Conservation (phyloP, 2,888 invertebrate genomes). For the Hypena proboscidalis region DNA sequence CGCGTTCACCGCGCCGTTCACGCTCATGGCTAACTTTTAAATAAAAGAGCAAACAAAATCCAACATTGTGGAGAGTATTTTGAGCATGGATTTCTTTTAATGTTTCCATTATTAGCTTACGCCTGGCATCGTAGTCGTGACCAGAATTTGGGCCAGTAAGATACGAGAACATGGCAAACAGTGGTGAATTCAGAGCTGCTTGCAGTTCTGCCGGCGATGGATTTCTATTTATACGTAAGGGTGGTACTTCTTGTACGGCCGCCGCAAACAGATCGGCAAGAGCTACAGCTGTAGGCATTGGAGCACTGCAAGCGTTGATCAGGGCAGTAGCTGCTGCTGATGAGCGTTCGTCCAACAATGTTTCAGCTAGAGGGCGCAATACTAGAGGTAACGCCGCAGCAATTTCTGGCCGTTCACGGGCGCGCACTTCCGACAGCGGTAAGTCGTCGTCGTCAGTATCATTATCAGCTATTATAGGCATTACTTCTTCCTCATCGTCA, state of each 20-base stretch:
- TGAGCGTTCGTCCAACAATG: constrained; percentile 75
- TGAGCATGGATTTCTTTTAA: constrained; percentile 91
- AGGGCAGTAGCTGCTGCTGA: constrained; percentile 69
- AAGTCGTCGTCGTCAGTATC: constrained; percentile 91
- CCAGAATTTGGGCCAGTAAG: constrained; percentile 87
- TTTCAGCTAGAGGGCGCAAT: constrained; percentile 75
- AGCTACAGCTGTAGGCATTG: constrained; percentile 72
- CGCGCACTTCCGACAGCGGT: constrained; percentile 90
- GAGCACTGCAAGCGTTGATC: constrained; percentile 66
- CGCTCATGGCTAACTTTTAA: constrained; percentile 90
- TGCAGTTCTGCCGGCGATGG: constrained; percentile 85
- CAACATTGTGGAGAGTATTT: constrained; percentile 88
- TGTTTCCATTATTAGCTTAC: constrained; percentile 92
- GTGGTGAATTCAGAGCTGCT: constrained; percentile 89
- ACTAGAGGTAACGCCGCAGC: constrained; percentile 77
- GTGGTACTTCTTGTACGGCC: constrained; percentile 79
- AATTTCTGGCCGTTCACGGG: constrained; percentile 87
- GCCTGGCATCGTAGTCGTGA: constrained; percentile 88
- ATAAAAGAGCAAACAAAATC: constrained; percentile 95
- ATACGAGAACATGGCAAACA: constrained; percentile 95
- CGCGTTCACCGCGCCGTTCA: constrained; percentile 76
- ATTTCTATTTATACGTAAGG: constrained; percentile 77
- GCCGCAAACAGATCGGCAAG: constrained; percentile 78
- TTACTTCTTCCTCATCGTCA: constrained; percentile 91
- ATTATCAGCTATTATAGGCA: constrained; percentile 76